Conservation (phyloP, 2,113 vertebrate genomes). For the Cyrtonyx montezumae region DNA sequence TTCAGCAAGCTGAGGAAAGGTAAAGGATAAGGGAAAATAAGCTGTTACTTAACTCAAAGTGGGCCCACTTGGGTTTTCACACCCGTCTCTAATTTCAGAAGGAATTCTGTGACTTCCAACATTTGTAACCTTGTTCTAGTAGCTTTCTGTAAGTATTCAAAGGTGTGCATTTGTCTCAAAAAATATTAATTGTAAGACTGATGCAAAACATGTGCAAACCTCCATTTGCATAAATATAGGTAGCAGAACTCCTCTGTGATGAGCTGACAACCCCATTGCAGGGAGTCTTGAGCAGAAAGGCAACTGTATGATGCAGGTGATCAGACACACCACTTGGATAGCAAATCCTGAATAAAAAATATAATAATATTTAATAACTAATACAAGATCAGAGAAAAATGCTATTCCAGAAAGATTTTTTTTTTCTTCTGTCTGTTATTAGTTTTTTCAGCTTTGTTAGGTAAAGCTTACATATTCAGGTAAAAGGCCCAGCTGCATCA, state of each 20-base stretch:
- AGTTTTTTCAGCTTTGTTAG: not conserved
- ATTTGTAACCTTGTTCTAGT: not conserved
- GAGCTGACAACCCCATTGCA: not conserved
- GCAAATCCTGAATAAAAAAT: not conserved
- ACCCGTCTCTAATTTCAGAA: not conserved
- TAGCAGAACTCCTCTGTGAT: not conserved
- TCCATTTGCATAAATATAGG: not conserved
- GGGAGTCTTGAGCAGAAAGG: not conserved
- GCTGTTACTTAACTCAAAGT: fast-evolving
- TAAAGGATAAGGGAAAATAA: not conserved
- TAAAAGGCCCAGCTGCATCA: not conserved
- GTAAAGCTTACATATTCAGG: not conserved
- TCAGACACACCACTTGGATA: not conserved
- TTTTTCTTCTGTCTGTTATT: not conserved
- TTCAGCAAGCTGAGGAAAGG: not conserved
- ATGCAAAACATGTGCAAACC: not conserved
- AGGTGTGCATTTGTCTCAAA: not conserved
- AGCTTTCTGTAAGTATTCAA: not conserved
- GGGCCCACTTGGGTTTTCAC: not conserved
- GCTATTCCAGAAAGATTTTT: not conserved
- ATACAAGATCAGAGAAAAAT: not conserved
- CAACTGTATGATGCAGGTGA: not conserved
- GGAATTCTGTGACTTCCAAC: not conserved
- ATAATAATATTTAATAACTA: not conserved
- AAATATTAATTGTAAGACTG: not conserved